Percentiles rank a stretch among this genome's conserved stretches.
Evolutionary conservation across 2,113 vertebrate genomes (phyloP).

Genomic region (Nestor notabilis): DNA sequence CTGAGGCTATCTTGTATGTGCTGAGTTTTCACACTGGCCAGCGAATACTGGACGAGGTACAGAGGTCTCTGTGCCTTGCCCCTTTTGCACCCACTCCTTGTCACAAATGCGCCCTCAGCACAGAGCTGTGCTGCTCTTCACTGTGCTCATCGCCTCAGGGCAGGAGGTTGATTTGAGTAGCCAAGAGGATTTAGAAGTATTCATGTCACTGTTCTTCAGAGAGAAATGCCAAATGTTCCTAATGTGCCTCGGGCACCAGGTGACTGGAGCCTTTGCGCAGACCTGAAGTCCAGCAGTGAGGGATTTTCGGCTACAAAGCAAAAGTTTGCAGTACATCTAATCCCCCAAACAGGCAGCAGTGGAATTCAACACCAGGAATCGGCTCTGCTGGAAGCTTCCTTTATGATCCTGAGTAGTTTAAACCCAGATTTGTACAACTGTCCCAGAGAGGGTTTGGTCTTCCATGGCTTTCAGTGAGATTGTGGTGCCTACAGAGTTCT

Average conservation of each 20-base stretch:
- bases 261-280: neutral
- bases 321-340: neutral
- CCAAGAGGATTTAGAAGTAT: neutral
- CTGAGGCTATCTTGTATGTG: neutral
- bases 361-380: neutral
- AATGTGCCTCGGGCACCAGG: accelerated
- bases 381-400: neutral
- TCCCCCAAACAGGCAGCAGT: neutral
- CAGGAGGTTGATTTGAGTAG: neutral
- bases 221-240: neutral
- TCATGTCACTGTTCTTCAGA: too few relatives aligned
- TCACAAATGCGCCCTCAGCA: neutral
- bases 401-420: neutral
- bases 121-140: neutral
- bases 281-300: neutral
- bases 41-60: neutral
- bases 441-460: neutral
- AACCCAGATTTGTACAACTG: neutral
- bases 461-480: accelerated
- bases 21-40: neutral
- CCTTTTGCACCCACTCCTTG: neutral
- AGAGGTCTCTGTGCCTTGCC: neutral
- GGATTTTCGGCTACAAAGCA: neutral
- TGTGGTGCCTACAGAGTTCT: neutral
- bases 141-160: neutral